phyloP scores from a whole-genome alignment of 1,140 invertebrate genomes.

The Tetramorium parvispinum region DNA sequence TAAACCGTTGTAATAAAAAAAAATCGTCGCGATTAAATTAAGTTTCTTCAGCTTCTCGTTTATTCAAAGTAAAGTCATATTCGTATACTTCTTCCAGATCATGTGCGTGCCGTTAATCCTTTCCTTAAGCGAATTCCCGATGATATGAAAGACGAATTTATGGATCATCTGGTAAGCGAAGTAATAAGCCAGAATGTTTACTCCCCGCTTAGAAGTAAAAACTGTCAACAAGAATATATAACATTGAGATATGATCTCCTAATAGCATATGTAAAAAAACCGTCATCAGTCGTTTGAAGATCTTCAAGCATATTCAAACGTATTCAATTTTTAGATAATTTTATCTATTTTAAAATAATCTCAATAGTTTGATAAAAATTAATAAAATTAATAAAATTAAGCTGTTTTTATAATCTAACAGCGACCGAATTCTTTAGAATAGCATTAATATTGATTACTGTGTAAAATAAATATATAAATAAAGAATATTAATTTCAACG shows the following conservation, averaged over 20 bases:
- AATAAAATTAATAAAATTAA: neutral
- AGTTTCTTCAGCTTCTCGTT: neutral
- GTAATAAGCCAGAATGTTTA: conserved; percentile 78
- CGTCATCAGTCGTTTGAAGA: neutral
- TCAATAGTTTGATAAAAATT: neutral
- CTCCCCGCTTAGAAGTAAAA: conserved; percentile 74
- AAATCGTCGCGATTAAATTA: neutral
- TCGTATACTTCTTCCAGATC: conserved; percentile 86
- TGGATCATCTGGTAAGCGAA: conserved; percentile 82
- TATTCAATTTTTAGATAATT: neutral
- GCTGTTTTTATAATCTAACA: neutral
- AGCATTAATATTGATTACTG: neutral
- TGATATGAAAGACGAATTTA: conserved; percentile 88
- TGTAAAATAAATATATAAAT: neutral
- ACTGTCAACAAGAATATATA: conserved; percentile 74
- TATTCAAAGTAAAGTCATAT: neutral
- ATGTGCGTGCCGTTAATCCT: conserved; percentile 91
- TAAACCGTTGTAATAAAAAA: neutral
- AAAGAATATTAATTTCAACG: neutral
- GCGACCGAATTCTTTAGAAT: neutral
- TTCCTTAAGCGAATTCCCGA: conserved; percentile 89
- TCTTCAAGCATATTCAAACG: neutral
- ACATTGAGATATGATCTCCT: conserved; percentile 81
- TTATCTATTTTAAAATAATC: neutral
- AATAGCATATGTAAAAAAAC: conserved; percentile 82